Base-by-base conservation (phyloP, 2,113 vertebrate genomes). In the Hirundichthys speculiger region DNA sequence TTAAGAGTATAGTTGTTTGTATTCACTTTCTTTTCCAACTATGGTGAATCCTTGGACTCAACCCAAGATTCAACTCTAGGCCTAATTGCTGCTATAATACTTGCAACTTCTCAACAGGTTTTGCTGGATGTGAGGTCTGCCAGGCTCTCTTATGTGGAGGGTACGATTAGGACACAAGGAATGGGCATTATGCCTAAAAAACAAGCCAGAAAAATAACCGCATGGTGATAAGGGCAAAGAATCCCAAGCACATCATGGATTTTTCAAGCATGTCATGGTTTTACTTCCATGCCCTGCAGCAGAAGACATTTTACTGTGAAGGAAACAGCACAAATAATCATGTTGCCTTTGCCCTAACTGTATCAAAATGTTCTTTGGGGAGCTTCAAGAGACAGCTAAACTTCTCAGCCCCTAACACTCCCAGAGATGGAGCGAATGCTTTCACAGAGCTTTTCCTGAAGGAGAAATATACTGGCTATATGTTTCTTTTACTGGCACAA, bases 301-400 rank as follows among this genome's bases (percentile, higher is more conserved):
- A 71, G 56, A 79, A 80, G 68, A 71, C 75, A 75, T 84, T 86
- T 27, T 57, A 79, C 77, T 79, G 74, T 73, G 86, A 85, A 82
- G 86, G 72, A 81, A 87, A 87, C 54, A 41, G 78, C 84, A 79
- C 72, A 69, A 84, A 85, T 89, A 90, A 90, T 90, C 83, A 77
- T 61, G 63, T 89, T 86, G 75, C 71, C 59, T 75, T 66, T 77
- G 78, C 80, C 65, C 69, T 75, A 84, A 81, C 77, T 88, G 88
- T 83, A 82, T 85, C 84, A 81, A 86, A 90, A 84, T 83, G 70
- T 77, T 91, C 73, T 85, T 83, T 69, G 64, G 82, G 70, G 69
- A 86, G 80, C 82, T 88, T 82, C 49, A 79, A 87, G 74, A 86
- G 47, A 72, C 54, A 39, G 81, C 82, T 73, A 82, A 87, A 89